Evolutionary conservation across 2,113 vertebrate species (phyloP).

Genomic region (Hydropotes inermis): DNA sequence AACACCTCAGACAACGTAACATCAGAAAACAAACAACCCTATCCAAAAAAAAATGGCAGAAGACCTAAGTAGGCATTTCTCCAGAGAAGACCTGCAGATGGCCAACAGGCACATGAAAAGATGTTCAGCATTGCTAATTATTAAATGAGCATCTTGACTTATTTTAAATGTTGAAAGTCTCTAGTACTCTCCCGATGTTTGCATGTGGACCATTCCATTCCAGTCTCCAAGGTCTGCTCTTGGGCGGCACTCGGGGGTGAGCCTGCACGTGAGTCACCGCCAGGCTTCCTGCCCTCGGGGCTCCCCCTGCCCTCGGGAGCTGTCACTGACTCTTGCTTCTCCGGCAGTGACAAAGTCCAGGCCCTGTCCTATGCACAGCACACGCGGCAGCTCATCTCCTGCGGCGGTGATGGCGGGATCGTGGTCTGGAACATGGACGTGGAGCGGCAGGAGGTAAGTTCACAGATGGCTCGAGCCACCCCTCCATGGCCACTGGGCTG

Average conservation of each 20-base stretch:
- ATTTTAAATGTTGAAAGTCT: neutral
- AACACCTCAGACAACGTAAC: neutral
- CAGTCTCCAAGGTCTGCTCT: neutral
- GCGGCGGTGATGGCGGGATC: slow-evolving; percentile 93
- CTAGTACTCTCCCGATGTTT: accelerated
- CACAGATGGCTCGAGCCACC: neutral
- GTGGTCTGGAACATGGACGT: slow-evolving; percentile 99
- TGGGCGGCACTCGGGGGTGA: too few species aligned
- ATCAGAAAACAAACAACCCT: neutral
- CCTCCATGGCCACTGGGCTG: neutral
- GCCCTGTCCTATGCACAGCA: slow-evolving; percentile 95
- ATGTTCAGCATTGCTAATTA: neutral
- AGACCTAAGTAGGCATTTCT: neutral
- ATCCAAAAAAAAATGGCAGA: neutral
- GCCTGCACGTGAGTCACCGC: neutral
- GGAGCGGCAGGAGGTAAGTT: slow-evolving; percentile 93
- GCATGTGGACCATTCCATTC: neutral
- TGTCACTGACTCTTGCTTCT: slow-evolving; percentile 25
- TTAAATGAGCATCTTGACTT: neutral
- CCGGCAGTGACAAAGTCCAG: slow-evolving; percentile 93
- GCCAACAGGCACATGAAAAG: neutral
- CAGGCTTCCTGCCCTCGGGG: neutral
- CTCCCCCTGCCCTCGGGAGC: neutral
- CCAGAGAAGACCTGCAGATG: neutral
- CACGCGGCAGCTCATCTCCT: slow-evolving; percentile 97